A percentile compares a stretch with the other conserved stretches of the same genome.
Evolutionary conservation across 2,888 invertebrate genomes (phyloP).

Genomic region (Smittia aterrima): DNA sequence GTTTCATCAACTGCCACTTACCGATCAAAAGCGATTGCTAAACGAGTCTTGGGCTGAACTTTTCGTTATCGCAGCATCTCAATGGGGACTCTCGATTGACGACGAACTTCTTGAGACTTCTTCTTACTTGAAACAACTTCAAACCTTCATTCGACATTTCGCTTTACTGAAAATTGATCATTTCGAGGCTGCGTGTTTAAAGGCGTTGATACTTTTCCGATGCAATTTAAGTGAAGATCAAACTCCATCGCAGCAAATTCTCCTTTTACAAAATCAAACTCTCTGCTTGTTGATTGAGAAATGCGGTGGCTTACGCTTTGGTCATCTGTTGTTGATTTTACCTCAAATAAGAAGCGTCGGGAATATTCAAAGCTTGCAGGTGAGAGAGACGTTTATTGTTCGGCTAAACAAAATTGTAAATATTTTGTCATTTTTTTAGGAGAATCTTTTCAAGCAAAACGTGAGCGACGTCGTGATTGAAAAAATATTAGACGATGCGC

Average conservation of each 20-base stretch:
- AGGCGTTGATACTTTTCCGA: slow-evolving; percentile 77
- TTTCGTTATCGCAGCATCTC: slow-evolving; percentile 78
- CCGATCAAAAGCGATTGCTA: slow-evolving; percentile 70
- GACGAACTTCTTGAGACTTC: slow-evolving; percentile 54
- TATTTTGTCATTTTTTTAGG: slow-evolving; percentile 53
- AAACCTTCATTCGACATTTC: slow-evolving; percentile 66
- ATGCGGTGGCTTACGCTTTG: slow-evolving; percentile 64
- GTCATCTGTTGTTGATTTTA: slow-evolving; percentile 69
- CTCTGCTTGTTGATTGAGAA: slow-evolving; percentile 74
- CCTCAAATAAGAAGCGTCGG: slow-evolving; percentile 59
- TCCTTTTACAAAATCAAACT: slow-evolving; percentile 76
- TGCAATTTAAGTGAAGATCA: slow-evolving; percentile 62
- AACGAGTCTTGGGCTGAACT: slow-evolving; percentile 82
- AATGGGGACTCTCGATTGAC: slow-evolving; percentile 73
- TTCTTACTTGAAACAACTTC: slow-evolving; percentile 53
- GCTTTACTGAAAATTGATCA: slow-evolving; percentile 69
- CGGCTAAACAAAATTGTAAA: neutral
- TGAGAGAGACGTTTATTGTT: neutral
- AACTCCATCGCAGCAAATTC: slow-evolving; percentile 61
- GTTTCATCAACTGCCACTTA: slow-evolving; percentile 63
- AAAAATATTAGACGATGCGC: slow-evolving; percentile 62
- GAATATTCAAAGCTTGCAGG: slow-evolving; percentile 43
- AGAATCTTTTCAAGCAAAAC: slow-evolving; percentile 75
- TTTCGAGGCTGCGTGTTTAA: slow-evolving; percentile 82
- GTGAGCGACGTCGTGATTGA: slow-evolving; percentile 73